Base-by-base conservation (phyloP, 2,888 invertebrate genomes). In the Mellilla xanthometata region DNA sequence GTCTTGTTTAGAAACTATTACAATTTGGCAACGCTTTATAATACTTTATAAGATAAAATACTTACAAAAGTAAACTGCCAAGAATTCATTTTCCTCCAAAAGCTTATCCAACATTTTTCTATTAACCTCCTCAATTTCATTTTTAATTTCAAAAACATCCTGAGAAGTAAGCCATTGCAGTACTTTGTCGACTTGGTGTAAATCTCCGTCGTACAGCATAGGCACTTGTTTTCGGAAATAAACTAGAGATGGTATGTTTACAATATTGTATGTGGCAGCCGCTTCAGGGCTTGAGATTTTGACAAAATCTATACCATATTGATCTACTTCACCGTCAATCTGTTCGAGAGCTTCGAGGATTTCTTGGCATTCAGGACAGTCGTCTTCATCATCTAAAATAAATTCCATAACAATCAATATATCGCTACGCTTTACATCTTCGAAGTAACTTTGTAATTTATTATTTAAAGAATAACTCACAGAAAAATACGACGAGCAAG, bases 61-160 rank as follows among this genome's bases (percentile, higher is more conserved):
- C 95, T 93, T 91, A 98, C 98, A 99, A 81, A 98, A 98, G 78
- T 96, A 98, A 39, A 99, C 97, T 3, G 97, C 95, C 35, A 99
- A 91, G 72, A 97, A 98, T 86, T 98, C 98, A 66, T 97, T 97
- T 76, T 98, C 98, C 59, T 97, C 96, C 39, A 98, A 84, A 11
- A 98, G 88, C 84, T 98, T 98, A 71, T 98, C 97, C 66, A 98
- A 90, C 97, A 98, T 98, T 86, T 98, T 97, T 53, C 96, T 94
- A 81, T 98, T 98, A 5, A 99, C 98, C 77, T 98, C 98, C 78
- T 98, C 98, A 69, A 98, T 98, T 92, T 97, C 97, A 72, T 97
- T 97, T 90, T 97, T 97, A 39, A 97, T 95, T 84, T 97, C 97
- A 84, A 97, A 97, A 39, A 97, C 96, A 74, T 97, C 97, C 72